Conservation (phyloP, 2,888 invertebrate species). For the Hirtodrosophila histrioides region DNA sequence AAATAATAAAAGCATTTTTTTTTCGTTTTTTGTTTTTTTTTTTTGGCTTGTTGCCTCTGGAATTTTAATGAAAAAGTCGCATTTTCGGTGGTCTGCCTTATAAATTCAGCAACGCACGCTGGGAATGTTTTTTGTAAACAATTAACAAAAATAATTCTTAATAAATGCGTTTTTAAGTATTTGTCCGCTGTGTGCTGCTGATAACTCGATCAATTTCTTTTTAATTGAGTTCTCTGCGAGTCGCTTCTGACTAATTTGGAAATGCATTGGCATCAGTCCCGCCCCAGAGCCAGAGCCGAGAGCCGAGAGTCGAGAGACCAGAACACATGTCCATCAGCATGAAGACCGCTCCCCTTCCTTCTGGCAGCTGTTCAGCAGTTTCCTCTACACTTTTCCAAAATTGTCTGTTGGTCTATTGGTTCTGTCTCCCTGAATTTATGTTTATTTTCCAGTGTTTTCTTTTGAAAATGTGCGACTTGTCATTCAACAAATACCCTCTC, state of each 20-base stretch:
- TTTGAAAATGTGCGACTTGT: conserved; percentile 81
- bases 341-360: conserved; percentile 19
- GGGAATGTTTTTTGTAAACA: conserved; percentile 72
- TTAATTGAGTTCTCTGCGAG: conserved; percentile 64
- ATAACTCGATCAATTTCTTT: conserved; percentile 44
- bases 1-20: conserved; percentile 79
- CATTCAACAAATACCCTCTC: conserved; percentile 66
- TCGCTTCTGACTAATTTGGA: conserved; percentile 68
- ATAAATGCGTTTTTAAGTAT: conserved; percentile 68
- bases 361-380: conserved; percentile 61
- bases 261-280: conserved; percentile 38
- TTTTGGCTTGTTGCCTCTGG: conserved; percentile 49
- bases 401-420: conserved; percentile 35
- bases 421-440: conserved; percentile 64
- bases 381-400: conserved; percentile 46
- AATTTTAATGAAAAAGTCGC: conserved; percentile 78
- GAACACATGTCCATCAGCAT: conserved; percentile 50
- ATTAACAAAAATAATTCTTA: conserved; percentile 56
- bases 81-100: conserved; percentile 34
- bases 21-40: conserved; percentile 10
- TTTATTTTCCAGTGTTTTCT: conserved; percentile 65
- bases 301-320: not conserved
- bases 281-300: conserved; percentile 3
- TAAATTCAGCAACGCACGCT: conserved; percentile 54
- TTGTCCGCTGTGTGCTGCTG: conserved; percentile 9